Base-by-base conservation (phyloP, 1,140 invertebrate species). In the Eubasilissa regina region DNA sequence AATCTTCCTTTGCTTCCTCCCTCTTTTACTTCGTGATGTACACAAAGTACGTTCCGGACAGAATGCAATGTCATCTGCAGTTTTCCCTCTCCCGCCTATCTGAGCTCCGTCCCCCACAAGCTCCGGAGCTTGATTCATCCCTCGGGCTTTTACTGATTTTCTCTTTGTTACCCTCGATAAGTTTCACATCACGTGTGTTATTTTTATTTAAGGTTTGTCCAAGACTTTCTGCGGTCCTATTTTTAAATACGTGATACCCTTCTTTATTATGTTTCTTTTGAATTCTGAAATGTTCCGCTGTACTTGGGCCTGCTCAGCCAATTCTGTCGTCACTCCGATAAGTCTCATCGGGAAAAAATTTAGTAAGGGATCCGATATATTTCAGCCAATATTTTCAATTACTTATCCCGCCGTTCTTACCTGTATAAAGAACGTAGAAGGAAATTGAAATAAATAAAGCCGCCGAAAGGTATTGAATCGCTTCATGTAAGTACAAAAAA, bases 381-480 rank as follows among this genome's bases (percentile, higher is more conserved):
- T 13, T 13, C 9, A 12, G 11, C 48, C 48, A 21, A 62, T 66
- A n/a, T 48, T 68, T 68, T 17, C 64, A 68, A 70, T 51, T 70
- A 19, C 47, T 21, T 12, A 51, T 70, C 47, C 11, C 17, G 1
- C 45, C 7, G 25, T 70, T 70, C 8, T 12, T 51, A 13, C 45
- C 51, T 70, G 47, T 70, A 53, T 19, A 8, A 48, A 70, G 19
- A 70, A 70, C 45, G 47, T n/a, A 48, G 45, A 48, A 19, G 44
- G 66, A 51, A 70, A 70, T 70, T 70, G 66, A 70, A 70, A 48
- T 43, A 48, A 70, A 70, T 70, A 53, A 70, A 70, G 66, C n/a
- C 25, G 10, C 66, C 19, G 15, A 21, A 45, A 70, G 66, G 10
- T 48, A 35, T 53, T 51, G 66, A 53, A 70, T n/a, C 66, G 66